Evolutionary conservation across 2,797 vertebrate genomes (phyloP).

Genomic region (Pangasius mekongensis): DNA sequence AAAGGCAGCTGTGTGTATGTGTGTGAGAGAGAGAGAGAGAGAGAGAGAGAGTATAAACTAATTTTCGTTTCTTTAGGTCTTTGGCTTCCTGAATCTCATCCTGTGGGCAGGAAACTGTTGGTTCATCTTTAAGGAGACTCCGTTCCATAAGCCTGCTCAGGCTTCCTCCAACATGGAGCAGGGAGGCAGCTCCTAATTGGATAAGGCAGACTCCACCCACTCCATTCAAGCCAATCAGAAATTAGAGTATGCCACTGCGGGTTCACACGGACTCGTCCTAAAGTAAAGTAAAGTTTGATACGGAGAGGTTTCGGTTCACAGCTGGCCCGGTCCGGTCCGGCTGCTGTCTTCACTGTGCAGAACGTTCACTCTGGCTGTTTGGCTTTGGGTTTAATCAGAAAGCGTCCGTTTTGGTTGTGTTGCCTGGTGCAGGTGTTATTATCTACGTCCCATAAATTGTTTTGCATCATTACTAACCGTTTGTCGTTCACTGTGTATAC

Average conservation of each 20-base stretch:
- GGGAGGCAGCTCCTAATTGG: slow-evolving; percentile 67
- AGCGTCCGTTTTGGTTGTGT: not conserved
- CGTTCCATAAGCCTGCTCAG: slow-evolving; percentile 79
- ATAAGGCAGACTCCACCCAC: slow-evolving; percentile 28
- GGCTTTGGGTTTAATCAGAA: slow-evolving; percentile 6
- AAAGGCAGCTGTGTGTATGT: too few relatives aligned
- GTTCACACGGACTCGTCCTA: slow-evolving; percentile 42
- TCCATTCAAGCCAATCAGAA: slow-evolving; percentile 43
- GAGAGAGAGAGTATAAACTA: too few relatives aligned
- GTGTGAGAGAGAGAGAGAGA: too few relatives aligned
- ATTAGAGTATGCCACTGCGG: slow-evolving; percentile 53
- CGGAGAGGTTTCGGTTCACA: slow-evolving; percentile 23
- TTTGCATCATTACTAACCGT: not conserved
- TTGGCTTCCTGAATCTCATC: slow-evolving; percentile 91
- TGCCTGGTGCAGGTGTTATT: not conserved
- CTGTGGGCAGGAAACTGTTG: slow-evolving; percentile 94
- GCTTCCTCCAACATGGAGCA: slow-evolving; percentile 73
- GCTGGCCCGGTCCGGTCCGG: not conserved
- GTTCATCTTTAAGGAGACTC: slow-evolving; percentile 94
- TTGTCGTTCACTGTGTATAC: not conserved
- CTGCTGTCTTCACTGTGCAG: slow-evolving; percentile 21
- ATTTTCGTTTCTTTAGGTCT: slow-evolving; percentile 74
- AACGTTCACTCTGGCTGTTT: slow-evolving; percentile 21
- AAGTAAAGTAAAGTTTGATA: slow-evolving; percentile 48
- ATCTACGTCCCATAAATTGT: not conserved